phyloP scores from a whole-genome alignment of 2,113 vertebrate species.

The Grus americana region DNA sequence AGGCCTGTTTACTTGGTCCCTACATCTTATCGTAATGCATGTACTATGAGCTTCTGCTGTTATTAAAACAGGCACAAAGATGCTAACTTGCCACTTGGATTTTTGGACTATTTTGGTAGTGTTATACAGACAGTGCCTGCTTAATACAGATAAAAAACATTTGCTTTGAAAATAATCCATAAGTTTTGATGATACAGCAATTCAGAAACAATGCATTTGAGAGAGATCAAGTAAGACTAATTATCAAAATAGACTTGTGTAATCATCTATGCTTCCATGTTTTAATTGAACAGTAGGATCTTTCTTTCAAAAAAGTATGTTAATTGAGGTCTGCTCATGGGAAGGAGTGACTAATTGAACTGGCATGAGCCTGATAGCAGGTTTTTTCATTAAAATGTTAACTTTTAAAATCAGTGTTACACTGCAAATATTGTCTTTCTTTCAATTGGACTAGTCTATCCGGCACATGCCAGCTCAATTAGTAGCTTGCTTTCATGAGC shows the following conservation, averaged over 20 bases:
- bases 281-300: conserved; percentile 47
- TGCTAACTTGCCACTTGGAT: not conserved
- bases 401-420: conserved; percentile 66
- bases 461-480: conserved; percentile 59
- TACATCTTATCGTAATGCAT: rapidly evolving
- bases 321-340: conserved; percentile 60
- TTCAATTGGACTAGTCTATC: conserved; percentile 28
- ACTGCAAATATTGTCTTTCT: conserved; percentile 55
- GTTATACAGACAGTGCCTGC: not conserved
- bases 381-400: conserved; percentile 50
- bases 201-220: not conserved
- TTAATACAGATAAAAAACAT: not conserved
- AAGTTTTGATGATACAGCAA: not conserved
- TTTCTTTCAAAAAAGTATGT: conserved; percentile 30
- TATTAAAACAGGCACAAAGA: not conserved
- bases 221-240: conserved; percentile 21
- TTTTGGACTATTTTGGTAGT: not conserved
- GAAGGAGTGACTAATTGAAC: conserved; percentile 64
- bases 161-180: not conserved
- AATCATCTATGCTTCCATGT: conserved; percentile 22
- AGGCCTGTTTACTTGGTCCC: not conserved
- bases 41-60: not conserved
- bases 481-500: conserved; percentile 56
- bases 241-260: conserved; percentile 33
- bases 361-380: conserved; percentile 47